Conservation (phyloP, 2,797 vertebrate species). For the Anguilla pacifica region DNA sequence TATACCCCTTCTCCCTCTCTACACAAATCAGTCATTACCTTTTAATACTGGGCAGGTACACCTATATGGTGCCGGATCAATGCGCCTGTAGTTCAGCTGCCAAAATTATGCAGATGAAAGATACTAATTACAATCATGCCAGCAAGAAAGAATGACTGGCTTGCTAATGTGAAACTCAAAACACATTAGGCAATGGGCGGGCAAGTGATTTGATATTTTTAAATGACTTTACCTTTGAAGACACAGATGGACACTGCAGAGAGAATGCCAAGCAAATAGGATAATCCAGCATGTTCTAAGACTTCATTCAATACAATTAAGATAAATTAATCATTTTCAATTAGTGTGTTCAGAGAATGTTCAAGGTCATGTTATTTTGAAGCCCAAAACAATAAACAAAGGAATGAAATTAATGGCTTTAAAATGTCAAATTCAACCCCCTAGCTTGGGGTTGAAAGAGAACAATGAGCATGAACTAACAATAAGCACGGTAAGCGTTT, state of each 20-base stretch:
- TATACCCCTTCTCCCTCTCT: slow-evolving; percentile 32
- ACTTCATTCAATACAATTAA: not conserved
- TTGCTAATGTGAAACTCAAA: slow-evolving; percentile 76
- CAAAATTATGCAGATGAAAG: slow-evolving; percentile 70
- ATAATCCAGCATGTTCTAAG: slow-evolving; percentile 16
- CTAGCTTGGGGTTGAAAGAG: not conserved
- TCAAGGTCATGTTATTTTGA: slow-evolving; percentile 17
- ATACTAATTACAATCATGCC: slow-evolving; percentile 69
- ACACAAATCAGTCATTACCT: slow-evolving; percentile 29
- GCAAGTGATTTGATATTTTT: slow-evolving; percentile 67
- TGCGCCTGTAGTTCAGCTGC: slow-evolving; percentile 60
- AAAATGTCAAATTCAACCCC: slow-evolving; percentile 28
- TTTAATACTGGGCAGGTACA: slow-evolving; percentile 49
- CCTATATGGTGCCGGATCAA: slow-evolving; percentile 51
- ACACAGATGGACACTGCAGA: slow-evolving; percentile 57
- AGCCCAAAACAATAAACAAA: slow-evolving; percentile 33
- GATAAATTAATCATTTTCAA: not conserved
- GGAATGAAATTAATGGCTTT: slow-evolving; percentile 47
- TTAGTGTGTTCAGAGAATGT: slow-evolving; percentile 14
- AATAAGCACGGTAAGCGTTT: not conserved
- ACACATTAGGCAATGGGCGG: slow-evolving; percentile 65
- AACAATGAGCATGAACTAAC: not conserved
- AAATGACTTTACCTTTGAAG: slow-evolving; percentile 56
- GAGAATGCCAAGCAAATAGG: slow-evolving; percentile 17
- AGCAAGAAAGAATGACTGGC: slow-evolving; percentile 64